Percentiles rank a stretch among this genome's conserved stretches.
These are phyloP conservation scores for Nomada hirtipes DNA, from an alignment of 2,888 invertebrate species.

Conservation along the genomic window DNA sequence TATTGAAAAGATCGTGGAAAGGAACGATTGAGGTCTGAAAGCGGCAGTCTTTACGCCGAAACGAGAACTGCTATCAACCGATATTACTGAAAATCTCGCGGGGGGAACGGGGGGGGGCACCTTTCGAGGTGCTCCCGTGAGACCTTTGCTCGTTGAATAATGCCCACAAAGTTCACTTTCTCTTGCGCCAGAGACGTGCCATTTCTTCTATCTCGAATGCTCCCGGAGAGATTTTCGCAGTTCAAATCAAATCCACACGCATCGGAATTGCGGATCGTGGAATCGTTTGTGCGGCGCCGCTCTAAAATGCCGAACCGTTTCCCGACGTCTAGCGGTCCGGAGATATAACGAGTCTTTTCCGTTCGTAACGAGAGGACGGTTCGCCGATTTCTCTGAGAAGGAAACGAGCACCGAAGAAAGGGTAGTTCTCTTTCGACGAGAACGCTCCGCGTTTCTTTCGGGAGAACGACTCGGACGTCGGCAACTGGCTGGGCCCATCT, in stretches of 20 bases:
- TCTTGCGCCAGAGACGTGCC: not conserved
- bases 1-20: not conserved
- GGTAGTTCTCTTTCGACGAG: conserved; percentile 35
- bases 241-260: conserved; percentile 30
- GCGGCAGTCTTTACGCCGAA: not conserved
- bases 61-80: not conserved
- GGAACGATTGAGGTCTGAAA: not conserved
- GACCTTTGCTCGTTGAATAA: conserved; percentile 24
- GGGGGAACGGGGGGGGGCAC: not conserved
- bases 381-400: conserved; percentile 47
- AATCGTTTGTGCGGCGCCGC: conserved; percentile 36
- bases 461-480: conserved; percentile 37
- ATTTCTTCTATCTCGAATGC: not conserved
- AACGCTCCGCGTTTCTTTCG: conserved; percentile 18
- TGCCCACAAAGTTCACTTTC: conserved; percentile 18
- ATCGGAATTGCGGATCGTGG: conserved; percentile 12
- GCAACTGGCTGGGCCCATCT: conserved; percentile 54
- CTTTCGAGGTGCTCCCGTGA: conserved; percentile 1
- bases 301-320: conserved; percentile 38
- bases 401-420: conserved; percentile 37
- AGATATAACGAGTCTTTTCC: conserved; percentile 58
- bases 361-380: conserved; percentile 57
- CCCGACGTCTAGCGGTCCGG: conserved; percentile 37
- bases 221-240: conserved; percentile 42
- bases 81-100: conserved; percentile 34